These are phyloP conservation scores for Crotalus tigris DNA, from an alignment of 2,113 vertebrate genomes.

Conservation along the genomic window DNA sequence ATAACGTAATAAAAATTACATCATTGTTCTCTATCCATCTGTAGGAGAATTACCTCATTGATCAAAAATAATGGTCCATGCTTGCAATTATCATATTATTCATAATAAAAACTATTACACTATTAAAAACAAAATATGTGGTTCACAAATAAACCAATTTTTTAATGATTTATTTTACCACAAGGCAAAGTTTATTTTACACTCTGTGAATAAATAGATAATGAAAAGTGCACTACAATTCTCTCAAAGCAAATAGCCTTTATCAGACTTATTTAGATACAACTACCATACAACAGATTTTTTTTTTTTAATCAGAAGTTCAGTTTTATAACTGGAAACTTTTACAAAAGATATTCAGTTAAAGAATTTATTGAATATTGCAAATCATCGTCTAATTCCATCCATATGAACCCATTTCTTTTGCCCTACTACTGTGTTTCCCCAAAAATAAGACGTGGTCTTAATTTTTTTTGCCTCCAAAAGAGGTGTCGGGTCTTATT, in stretches of 20 bases:
- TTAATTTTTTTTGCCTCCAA: too few species aligned
- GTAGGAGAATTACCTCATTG: slow-evolving; percentile 67
- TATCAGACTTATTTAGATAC: background rate
- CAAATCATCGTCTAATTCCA: background rate
- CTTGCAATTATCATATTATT: slow-evolving; percentile 31
- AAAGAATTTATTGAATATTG: background rate
- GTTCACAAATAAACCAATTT: background rate
- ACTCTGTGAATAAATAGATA: background rate
- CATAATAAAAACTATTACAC: background rate
- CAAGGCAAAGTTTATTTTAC: slow-evolving; percentile 1
- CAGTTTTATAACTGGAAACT: background rate
- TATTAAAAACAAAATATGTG: slow-evolving; percentile 3
- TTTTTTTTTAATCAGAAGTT: background rate
- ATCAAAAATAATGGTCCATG: slow-evolving; percentile 69
- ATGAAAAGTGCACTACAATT: slow-evolving; percentile 3
- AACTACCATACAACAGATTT: background rate
- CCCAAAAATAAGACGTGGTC: too few species aligned
- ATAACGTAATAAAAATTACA: slow-evolving; percentile 71
- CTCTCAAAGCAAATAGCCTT: background rate
- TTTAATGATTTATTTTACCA: background rate
- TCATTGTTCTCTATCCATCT: slow-evolving; percentile 67
- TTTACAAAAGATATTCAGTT: background rate
- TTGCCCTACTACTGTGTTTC: background rate
- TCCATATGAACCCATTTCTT: background rate
- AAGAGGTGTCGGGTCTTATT: too few species aligned